Base-by-base conservation (phyloP, 2,888 invertebrate genomes). In the Microplitis deprimator region DNA sequence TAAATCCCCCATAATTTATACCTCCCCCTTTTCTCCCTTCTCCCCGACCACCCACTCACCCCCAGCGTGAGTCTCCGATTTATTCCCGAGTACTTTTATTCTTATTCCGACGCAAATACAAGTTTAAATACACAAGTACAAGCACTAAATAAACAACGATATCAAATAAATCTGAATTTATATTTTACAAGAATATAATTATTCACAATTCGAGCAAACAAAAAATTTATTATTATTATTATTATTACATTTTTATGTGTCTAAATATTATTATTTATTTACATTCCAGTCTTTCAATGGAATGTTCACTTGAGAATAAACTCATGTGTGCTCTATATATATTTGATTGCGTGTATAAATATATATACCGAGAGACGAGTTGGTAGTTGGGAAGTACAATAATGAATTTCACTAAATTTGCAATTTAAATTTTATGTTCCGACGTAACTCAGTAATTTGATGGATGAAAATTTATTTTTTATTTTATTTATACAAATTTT, bases 391-490 rank as follows among this genome's bases (percentile, higher is more conserved):
- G 2, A 50, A 50, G 13, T 50, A 50, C 50, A 50, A 50, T 50
- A 50, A 50, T 50, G 50, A 50, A 50, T 50, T 50, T 50, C 50
- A 50, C 50, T 50, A 50, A 50, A 50, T 50, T 50, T 50, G 50
- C 50, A 50, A 50, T 50, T 50, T 50, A 50, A 50, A 50, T 50
- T 50, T 50, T 8, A 16, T 13, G 50, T 50, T 50, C 50, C 50
- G 13, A 50, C 62, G 39, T 5, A 71, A 71, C 61, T 71, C 64
- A 39, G 64, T 62, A 73, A 73, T 73, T 41, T 65, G 62, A 16
- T 39, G 71, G 13, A 62, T 61, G 61, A 39, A 71, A 62, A 61
- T 71, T 38, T 39, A 16, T 50, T 50, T 13, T 50, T 50, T 50
- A 50, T 29, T 29, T 29, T 13, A 50, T 50, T 50, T 50, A 13